These are phyloP conservation scores for Leistus spinibarbis DNA, from an alignment of 2,888 invertebrate species.

Conservation along the genomic window DNA sequence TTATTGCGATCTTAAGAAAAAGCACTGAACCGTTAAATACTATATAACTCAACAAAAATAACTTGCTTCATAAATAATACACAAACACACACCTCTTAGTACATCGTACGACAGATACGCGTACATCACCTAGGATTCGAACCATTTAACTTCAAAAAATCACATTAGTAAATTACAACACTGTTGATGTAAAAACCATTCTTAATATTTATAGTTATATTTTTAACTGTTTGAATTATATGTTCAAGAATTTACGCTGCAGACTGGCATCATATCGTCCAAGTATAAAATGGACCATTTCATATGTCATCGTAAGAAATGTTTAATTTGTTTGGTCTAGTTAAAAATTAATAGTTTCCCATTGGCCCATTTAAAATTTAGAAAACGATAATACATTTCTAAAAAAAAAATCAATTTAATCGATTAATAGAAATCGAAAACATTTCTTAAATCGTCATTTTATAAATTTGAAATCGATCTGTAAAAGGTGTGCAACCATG, in stretches of 20 bases:
- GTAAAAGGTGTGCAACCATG: no score
- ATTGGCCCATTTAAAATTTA: no score
- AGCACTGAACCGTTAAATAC: neutral
- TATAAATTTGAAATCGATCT: no score
- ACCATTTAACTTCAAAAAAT: neutral
- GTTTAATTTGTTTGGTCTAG: neutral
- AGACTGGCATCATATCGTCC: neutral
- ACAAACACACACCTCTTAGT: neutral
- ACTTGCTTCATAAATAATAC: neutral
- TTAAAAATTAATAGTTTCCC: no score
- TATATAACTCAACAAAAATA: neutral
- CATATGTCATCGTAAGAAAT: neutral
- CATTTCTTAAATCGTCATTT: no score
- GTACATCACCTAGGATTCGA: neutral
- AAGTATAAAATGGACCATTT: neutral
- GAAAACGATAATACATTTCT: no score
- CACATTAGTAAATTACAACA: neutral
- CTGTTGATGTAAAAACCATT: neutral
- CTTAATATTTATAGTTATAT: neutral
- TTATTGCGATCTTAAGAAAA: neutral
- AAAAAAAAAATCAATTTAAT: no score
- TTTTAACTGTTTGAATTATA: neutral
- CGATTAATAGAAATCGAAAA: no score
- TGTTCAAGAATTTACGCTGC: neutral
- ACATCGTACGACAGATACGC: neutral